Percentiles rank a stretch among this genome's conserved stretches.
These are phyloP conservation scores for Gymnosoma rotundatum DNA, from an alignment of 2,888 invertebrate genomes.

Conservation along the genomic window DNA sequence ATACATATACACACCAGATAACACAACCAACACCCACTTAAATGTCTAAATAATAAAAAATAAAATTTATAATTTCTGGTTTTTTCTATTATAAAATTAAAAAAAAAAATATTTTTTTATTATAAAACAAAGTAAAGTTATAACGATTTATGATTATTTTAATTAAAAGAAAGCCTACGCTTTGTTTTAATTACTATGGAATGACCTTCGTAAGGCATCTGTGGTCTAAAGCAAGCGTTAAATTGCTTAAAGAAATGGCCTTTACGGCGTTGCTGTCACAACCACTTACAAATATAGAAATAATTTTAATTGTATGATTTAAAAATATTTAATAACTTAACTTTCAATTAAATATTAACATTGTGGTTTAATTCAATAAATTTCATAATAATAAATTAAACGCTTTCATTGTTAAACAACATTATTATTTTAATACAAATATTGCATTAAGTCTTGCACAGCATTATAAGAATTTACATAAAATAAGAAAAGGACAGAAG, in stretches of 20 bases:
- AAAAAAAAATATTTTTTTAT: not conserved
- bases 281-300: not conserved
- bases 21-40: conserved; percentile 51
- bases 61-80: conserved; percentile 20
- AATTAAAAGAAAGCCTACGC: conserved; percentile 52
- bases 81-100: not conserved
- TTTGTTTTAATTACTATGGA: conserved; percentile 15
- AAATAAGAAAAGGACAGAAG: not conserved
- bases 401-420: conserved; percentile 44
- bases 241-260: not conserved
- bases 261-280: not conserved
- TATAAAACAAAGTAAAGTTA: conserved; percentile 1
- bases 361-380: conserved; percentile 37
- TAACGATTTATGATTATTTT: conserved; percentile 15
- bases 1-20: not conserved
- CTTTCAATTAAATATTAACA: conserved; percentile 39
- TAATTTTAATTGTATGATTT: not conserved
- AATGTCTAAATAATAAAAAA: conserved; percentile 31
- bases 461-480: conserved; percentile 22
- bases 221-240: not conserved
- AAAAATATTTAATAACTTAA: conserved; percentile 57
- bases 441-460: not conserved
- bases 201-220: conserved; percentile 49
- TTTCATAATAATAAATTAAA: conserved; percentile 35
- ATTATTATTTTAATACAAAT: conserved; percentile 53